Conservation (phyloP, 1,140 invertebrate species). For the Yoshiicerus persimilis region DNA sequence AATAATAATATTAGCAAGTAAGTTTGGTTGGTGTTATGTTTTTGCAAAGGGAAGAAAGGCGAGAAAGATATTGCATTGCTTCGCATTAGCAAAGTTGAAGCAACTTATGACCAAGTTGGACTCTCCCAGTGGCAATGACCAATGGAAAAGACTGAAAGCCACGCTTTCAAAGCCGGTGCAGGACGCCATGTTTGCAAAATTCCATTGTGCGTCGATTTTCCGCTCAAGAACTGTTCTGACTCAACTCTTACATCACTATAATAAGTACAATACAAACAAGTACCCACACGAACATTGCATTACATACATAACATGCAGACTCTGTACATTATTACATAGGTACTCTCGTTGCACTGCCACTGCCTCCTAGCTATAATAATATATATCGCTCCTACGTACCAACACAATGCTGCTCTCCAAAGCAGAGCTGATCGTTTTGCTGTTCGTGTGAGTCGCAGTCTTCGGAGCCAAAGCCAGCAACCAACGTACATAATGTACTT, state of each 20-base stretch:
- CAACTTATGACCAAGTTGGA: conserved; percentile 5
- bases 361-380: background rate
- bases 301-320: background rate
- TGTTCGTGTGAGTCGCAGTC: too few relatives aligned
- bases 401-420: too few relatives aligned
- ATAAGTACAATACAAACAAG: background rate
- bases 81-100: background rate
- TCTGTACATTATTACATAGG: background rate
- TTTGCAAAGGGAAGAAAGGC: background rate
- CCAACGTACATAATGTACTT: background rate
- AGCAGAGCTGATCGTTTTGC: background rate
- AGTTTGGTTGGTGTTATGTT: background rate
- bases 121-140: conserved; percentile 45
- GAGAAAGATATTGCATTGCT: background rate
- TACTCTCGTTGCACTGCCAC: background rate
- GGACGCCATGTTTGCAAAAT: conserved; percentile 46
- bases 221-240: background rate
- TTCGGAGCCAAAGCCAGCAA: too few relatives aligned
- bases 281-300: background rate
- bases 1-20: background rate
- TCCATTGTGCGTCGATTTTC: conserved; percentile 40
- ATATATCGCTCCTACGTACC: background rate
- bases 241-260: background rate
- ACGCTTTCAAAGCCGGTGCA: conserved; percentile 41
- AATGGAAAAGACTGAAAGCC: conserved; percentile 40